Evolutionary conservation across 2,113 vertebrate species (phyloP), one percentile per base, ranked within the genome.

Genomic region (Nannospalax galili): DNA sequence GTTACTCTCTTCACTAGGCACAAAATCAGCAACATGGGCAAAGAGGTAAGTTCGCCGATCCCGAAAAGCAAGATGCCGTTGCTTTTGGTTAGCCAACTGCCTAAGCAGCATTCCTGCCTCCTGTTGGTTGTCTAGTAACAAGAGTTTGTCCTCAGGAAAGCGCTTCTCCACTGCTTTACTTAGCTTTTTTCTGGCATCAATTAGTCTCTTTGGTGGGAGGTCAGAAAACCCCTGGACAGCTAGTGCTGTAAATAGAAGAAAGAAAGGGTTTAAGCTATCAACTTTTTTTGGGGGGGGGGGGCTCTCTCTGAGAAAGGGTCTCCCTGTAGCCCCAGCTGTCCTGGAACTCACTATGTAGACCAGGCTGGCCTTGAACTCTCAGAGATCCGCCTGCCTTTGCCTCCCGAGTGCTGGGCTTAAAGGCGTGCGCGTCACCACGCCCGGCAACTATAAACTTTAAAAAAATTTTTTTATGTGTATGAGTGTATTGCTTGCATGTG

Each of bases 41-140:
- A 99, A 97, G 48, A 99, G 96, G 95, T 99, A 99, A 37, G 99
- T 96, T 0, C 99, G 98, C 16, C 98, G 98, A 87, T 99, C 99
- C 30, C 99, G 99, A 88, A 99, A 99, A 0, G 99, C 98, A 19
- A 99, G 95, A 79, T 98, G 99, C 60, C 99, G 96, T 97, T 99
- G 99, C 94, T 99, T 99, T 98, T 99, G 99, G 78, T 98, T 96
- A 82, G 98, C 98, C 17, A 99, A 97, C 93, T 99, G 99, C 95
- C 99, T 98, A 32, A 99, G 98, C 24, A 99, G 98, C 45, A 99
- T 96, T 0, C 91, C 97, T 80, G 98, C 98, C 17, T 99, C 99
- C 98, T 99, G 99, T n/a, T 99, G 99, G 0, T 98, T 98, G 97
- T 99, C 99, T 97, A 99, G 97, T 0, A 98, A 94, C 92, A 99